Conservation (phyloP, 2,888 invertebrate species). For the Xestia rhomboidea region DNA sequence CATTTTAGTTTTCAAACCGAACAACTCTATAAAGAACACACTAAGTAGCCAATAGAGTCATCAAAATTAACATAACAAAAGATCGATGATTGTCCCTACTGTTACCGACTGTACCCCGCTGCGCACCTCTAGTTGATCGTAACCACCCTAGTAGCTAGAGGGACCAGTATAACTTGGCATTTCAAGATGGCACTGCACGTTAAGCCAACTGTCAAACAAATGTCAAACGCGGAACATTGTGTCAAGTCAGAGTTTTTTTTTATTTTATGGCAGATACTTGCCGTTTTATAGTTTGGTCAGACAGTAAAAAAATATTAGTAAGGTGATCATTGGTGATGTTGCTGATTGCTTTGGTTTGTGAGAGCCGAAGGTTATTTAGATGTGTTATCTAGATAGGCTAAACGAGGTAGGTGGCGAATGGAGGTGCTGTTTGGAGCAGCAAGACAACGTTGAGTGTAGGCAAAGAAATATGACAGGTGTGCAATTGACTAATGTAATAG, state of each 20-base stretch:
- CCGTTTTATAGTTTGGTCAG: conserved; percentile 55
- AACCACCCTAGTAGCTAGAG: conserved; percentile 55
- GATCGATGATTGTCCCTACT: conserved; percentile 71
- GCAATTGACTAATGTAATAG: neutral
- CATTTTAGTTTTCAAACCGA: conserved; percentile 15
- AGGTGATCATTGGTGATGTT: conserved; percentile 50
- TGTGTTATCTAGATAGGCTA: conserved; percentile 20
- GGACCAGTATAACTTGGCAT: conserved; percentile 27
- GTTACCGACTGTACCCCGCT: conserved; percentile 68
- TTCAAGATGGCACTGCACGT: conserved; percentile 22
- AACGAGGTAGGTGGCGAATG: conserved; percentile 13
- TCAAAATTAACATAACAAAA: conserved; percentile 75
- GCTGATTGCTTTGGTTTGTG: conserved; percentile 49
- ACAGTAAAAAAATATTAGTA: conserved; percentile 52
- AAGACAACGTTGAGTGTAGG: neutral
- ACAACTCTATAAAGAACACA: conserved; percentile 44
- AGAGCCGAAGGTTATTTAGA: conserved; percentile 48
- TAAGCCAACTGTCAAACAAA: conserved; percentile 4
- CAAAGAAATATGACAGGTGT: neutral
- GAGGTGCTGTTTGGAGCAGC: neutral
- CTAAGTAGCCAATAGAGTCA: conserved; percentile 60
- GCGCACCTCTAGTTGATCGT: conserved; percentile 57
- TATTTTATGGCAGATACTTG: conserved; percentile 41
- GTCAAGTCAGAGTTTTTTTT: neutral
- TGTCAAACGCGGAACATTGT: neutral